Conservation (phyloP, 2,113 vertebrate species). For the Andinoacara biseriatus region DNA sequence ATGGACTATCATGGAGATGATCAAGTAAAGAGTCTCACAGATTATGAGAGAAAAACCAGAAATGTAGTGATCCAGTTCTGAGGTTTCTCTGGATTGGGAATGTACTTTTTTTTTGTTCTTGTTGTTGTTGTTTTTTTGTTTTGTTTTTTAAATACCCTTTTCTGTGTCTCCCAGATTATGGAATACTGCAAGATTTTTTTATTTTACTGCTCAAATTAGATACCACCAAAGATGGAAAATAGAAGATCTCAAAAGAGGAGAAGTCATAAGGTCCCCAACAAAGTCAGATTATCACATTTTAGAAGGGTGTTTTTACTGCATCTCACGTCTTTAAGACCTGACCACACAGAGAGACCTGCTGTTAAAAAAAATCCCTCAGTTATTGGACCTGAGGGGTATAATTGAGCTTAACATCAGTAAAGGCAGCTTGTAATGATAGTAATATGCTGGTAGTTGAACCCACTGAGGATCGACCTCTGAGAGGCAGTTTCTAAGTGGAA, state of each 20-base stretch:
- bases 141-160: no score
- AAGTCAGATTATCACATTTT: background rate
- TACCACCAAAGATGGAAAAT: no score
- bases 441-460: background rate
- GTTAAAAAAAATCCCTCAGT: background rate
- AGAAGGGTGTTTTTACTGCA: background rate
- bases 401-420: background rate
- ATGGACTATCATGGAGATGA: background rate
- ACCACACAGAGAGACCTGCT: background rate
- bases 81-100: no score
- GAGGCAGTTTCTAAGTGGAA: background rate
- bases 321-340: background rate
- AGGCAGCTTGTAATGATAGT: constrained; percentile 1
- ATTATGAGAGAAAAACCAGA: no score
- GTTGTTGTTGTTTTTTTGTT: no score
- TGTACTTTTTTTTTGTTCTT: no score
- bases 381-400: background rate
- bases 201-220: no score
- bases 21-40: no score
- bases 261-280: background rate
- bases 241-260: no score
- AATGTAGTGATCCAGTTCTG: no score
- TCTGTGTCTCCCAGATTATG: no score
- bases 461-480: background rate
- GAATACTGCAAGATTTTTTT: no score